phyloP scores from a whole-genome alignment of 2,113 vertebrate genomes.

The Ibidorhyncha struthersii region DNA sequence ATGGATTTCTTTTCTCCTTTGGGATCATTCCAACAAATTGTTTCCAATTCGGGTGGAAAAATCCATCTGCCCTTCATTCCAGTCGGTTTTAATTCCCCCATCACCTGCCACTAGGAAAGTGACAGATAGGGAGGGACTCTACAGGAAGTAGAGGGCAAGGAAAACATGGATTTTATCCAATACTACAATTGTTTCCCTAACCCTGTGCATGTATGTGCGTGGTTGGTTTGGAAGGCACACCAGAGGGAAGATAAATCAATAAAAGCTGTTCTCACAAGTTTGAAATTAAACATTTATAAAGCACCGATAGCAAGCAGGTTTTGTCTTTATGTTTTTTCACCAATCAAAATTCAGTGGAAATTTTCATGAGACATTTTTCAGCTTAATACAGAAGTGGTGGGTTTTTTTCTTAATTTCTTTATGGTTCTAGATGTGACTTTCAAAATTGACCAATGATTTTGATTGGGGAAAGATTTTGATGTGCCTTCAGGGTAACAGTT shows the following conservation, averaged over 20 bases:
- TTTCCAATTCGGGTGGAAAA: not conserved
- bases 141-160: not conserved
- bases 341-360: not conserved
- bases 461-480: not conserved
- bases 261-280: not conserved
- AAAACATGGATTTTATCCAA: not conserved
- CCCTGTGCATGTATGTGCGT: not conserved
- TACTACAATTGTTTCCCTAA: not conserved
- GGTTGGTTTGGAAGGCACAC: not conserved
- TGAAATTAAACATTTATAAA: not conserved
- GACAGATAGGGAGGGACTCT: not conserved
- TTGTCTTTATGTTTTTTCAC: not conserved
- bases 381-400: not conserved
- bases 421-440: not conserved
- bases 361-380: not conserved
- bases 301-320: not conserved
- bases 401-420: not conserved
- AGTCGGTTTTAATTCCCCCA: not conserved
- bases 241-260: not conserved
- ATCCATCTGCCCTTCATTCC: not conserved
- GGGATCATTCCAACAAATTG: not conserved
- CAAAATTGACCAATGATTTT: not conserved
- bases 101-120: not conserved
- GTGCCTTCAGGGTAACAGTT: not conserved
- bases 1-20: not conserved